phyloP scores from a whole-genome alignment of 2,888 invertebrate genomes.

The Nezara viridula region DNA sequence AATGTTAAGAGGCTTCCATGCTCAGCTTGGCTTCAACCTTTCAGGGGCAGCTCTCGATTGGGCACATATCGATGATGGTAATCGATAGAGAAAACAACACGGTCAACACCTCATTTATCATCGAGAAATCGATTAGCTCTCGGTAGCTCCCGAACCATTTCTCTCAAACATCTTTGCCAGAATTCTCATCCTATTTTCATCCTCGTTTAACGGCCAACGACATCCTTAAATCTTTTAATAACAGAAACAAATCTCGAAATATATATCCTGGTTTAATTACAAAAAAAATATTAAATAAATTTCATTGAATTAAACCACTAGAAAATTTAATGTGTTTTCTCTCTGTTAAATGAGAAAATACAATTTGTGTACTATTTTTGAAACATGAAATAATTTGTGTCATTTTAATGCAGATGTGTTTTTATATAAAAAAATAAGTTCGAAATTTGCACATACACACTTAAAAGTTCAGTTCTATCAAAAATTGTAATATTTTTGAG shows the following conservation, averaged over 20 bases:
- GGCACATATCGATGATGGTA: not conserved
- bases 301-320: no score
- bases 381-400: no score
- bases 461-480: no score
- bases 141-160: not conserved
- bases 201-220: not conserved
- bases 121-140: not conserved
- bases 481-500: no score
- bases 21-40: not conserved
- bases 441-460: no score
- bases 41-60: not conserved
- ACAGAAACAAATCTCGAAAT: not conserved
- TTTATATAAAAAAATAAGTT: no score
- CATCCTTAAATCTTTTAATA: not conserved
- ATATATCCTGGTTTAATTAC: no score
- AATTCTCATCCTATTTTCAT: not conserved
- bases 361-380: no score
- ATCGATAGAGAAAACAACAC: not conserved
- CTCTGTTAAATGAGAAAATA: no score
- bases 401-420: no score
- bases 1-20: not conserved
- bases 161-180: not conserved
- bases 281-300: no score
- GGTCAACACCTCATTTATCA: not conserved
- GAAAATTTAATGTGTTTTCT: no score